Evolutionary conservation across 1,140 invertebrate species (phyloP), one percentile per base, ranked within the genome.

Genomic region (Megalonaias nervosa): DNA sequence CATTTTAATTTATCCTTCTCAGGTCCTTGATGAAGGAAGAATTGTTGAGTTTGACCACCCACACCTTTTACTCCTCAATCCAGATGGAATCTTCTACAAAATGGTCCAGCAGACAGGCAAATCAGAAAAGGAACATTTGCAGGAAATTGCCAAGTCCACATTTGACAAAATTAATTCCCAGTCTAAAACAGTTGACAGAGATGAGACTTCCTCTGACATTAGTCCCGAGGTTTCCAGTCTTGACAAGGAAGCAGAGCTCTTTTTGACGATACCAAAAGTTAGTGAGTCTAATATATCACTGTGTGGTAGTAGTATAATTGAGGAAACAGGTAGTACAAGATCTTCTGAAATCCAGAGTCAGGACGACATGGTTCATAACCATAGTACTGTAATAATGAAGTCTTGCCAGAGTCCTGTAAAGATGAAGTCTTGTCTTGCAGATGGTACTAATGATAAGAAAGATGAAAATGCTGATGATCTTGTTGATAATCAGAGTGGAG

Each of bases 21-120:
- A 90, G 89, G 86, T 90, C 9, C 71, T 90, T 11, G 82, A 88
- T 65, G 83, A 88, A 58, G 89, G 89, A 2, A 31, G 72, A 6
- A 85, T 90, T 13, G 64, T 87, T 19, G 95, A 96, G 90, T 94
- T 94, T 86, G 95, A 94, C 71, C 92, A 93, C 75, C 94, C 95
- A 0, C 92, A 93, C 84, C 88, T 91, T 56, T 89, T 96, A 17
- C 88, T 96, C 16, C 91, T 91, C 19, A 92, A 94, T 55, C 74
- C 84, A 23, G 81, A 88, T 19, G 90, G 92, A 19, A 65, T 88
- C 66, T 91, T 93, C 64, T 87, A 83, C 26, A 86, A 89, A 23
- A 89, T 93, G 86, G 93, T 91, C 12, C 82, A 87, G 38, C 88
- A 89, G 75, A 87, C 85, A 13, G 89, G 88, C 1, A 80, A 85